phyloP scores from a whole-genome alignment of 2,797 vertebrate genomes.

The Melanotaenia nigrans region DNA sequence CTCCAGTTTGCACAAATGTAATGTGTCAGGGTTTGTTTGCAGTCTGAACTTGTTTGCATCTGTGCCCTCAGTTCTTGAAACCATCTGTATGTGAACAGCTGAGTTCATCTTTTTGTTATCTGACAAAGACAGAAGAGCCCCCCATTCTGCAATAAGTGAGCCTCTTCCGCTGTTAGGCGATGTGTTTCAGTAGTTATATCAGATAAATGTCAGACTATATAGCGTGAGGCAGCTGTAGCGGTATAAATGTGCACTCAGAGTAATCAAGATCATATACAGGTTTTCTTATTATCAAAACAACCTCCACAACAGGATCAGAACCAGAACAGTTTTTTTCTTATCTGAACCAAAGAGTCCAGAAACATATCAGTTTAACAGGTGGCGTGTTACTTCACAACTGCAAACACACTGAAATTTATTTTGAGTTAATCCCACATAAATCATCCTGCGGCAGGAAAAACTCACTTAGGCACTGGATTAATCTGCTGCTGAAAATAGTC shows the following conservation, averaged over 20 bases:
- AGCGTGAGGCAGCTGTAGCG: neutral
- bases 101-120: conserved; percentile 18
- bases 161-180: neutral
- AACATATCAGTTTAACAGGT: neutral
- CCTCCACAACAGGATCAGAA: neutral
- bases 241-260: neutral
- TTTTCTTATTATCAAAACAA: neutral
- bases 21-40: conserved; percentile 9
- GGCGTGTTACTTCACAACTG: neutral
- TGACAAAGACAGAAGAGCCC: neutral
- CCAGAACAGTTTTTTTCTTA: neutral
- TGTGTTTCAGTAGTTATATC: neutral
- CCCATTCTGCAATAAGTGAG: neutral
- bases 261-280: neutral
- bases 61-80: neutral
- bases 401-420: neutral
- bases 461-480: conserved; percentile 7
- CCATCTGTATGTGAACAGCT: conserved; percentile 25
- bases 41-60: conserved; percentile 1
- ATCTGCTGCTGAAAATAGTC: conserved; percentile 24
- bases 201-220: neutral
- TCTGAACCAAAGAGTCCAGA: fast-evolving
- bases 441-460: conserved; percentile 14
- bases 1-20: neutral
- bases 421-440: conserved; percentile 2